These are phyloP conservation scores for Manis javanica DNA, from an alignment of 2,797 vertebrate genomes.

Conservation along the genomic window DNA sequence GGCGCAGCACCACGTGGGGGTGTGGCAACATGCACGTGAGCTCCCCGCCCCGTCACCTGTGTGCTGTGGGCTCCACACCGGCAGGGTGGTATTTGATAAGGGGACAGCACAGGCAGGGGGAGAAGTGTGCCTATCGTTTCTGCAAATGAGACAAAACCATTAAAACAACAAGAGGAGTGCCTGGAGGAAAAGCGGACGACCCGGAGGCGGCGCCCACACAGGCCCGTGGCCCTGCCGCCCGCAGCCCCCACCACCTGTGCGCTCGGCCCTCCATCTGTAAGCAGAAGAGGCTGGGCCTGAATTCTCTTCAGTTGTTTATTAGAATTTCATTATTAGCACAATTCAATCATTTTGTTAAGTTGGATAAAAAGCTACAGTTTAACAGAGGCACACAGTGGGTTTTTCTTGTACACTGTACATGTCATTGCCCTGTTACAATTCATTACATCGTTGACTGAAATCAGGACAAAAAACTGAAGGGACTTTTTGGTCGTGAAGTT, in stretches of 20 bases:
- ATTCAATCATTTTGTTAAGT: not conserved
- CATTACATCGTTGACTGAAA: not conserved
- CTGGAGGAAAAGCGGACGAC: accelerated
- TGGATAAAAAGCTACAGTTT: not conserved
- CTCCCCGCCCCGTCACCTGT: accelerated
- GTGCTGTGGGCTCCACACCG: accelerated
- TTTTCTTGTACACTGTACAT: not conserved
- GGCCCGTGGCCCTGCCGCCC: not conserved
- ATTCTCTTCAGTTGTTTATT: not conserved
- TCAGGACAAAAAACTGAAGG: not conserved
- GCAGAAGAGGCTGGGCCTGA: not conserved
- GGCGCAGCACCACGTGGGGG: no score
- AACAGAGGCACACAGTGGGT: not conserved
- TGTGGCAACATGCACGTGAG: no score
- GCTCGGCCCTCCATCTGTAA: not conserved
- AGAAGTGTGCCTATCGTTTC: accelerated
- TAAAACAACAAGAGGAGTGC: accelerated
- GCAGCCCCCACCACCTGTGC: no score
- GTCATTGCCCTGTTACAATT: not conserved
- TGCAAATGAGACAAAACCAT: not conserved
- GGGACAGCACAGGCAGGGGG: not conserved
- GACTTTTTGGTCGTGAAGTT: not conserved
- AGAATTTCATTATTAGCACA: not conserved
- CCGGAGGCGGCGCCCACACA: accelerated
- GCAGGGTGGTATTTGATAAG: accelerated